Base-by-base conservation (phyloP, 2,888 invertebrate species). In the Micoletzkya japonica region DNA sequence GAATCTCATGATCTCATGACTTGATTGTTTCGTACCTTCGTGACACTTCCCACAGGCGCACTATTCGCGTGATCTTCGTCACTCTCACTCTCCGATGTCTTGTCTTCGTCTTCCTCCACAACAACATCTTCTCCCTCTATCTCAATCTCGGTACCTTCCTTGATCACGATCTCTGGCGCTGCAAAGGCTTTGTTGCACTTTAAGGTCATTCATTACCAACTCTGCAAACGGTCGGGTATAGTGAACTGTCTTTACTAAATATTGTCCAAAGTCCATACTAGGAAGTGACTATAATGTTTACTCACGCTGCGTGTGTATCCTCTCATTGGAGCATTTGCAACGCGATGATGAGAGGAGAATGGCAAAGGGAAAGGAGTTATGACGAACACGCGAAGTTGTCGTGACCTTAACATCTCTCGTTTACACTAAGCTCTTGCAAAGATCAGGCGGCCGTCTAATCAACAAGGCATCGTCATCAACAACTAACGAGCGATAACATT, bases 271-370 rank as follows among this genome's bases (percentile, higher is more conserved):
- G n/a, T n/a, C n/a, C n/a, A n/a, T n/a, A n/a, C n/a, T n/a, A n/a
- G n/a, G n/a, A n/a, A n/a, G n/a, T n/a, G n/a, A n/a, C n/a, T n/a
- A n/a, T n/a, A n/a, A n/a, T 26, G 34, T 39, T 3, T 14, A 64
- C 64, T 37, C 2, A 66, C 64, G 64, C 14, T 52, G 64, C 3
- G 64, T 36, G 20, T 54, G 39, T 26, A 66, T 66, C 54, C 54
- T 66, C 54, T 66, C 64, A 36, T 54, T n/a, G 2, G 64, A 54
- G 28, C 64, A 66, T 37, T 66, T 66, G 54, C 64, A 66, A 10
- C 54, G 39, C 10, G 54, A 54, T 17, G 67, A 57, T 4, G 67
- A 67, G 30, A 67, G 67, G 26, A 67, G 54, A 1, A 57, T 34
- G 24, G 67, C 67, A 34, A 67, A 67, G 28, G 67, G 67, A 17